Evolutionary conservation across 2,888 invertebrate species (phyloP), one percentile per base, ranked within the genome.

Genomic region (Leptarthrus brevirostris): DNA sequence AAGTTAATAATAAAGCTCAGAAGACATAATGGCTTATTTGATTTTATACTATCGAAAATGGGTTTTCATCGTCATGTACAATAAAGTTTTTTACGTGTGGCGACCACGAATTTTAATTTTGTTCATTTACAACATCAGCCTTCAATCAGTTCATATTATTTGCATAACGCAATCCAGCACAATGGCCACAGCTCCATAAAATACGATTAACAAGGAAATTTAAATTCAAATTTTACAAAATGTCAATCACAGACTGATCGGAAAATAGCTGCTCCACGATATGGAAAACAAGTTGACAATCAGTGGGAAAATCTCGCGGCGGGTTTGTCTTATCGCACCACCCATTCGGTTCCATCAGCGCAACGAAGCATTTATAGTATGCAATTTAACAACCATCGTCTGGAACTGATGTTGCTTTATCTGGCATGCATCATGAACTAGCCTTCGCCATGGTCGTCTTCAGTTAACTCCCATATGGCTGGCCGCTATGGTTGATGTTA

Each of bases 381-480:
- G 36, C 61, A 61, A 61, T 61, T 36, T 61, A 40, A 22, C n/a
- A n/a, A n/a, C 61, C 61, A 61, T 20, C 18, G 61, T 61, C 61
- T 61, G 61, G 61, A 40, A 61, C 40, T 22, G 61, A 61, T 61
- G 61, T 20, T 16, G 61, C 26, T 30, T 56, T 30, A 56, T 61
- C 61, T 61, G 20, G 61, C 14, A 12, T 61, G 36, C 61, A 36
- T 56, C 56, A 16, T 30, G 22, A 22, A 34, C 61, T 40, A 61
- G 61, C 61, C 61, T 61, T 61, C 61, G 40, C 40, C 61, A 5
- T 30, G 61, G 61, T 61, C 61, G 34, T 61, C 61, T 40, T 61
- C 61, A 20, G 20, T n/a, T 10, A 26, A 34, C 56, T 56, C 56
- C 30, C 16, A 26, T 24, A 8, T 30, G n/a, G 26, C 16, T n/a